These are phyloP conservation scores for Xenopus tropicalis DNA, from an alignment of 2,113 vertebrate genomes.

Conservation along the genomic window DNA sequence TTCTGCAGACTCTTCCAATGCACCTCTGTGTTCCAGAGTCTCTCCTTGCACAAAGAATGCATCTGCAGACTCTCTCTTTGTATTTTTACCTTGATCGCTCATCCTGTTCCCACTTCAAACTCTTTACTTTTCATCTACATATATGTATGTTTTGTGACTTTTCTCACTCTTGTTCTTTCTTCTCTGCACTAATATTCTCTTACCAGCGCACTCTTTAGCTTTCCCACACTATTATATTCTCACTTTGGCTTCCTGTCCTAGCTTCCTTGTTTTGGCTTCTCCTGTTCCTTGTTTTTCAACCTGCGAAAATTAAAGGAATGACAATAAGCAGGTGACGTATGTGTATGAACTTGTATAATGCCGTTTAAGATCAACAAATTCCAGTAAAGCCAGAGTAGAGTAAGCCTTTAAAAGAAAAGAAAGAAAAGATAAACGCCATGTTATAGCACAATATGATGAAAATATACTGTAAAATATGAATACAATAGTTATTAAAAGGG, in stretches of 20 bases:
- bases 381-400: no score
- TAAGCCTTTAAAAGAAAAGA: no score
- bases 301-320: background rate
- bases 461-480: no score
- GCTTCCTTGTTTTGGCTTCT: conserved; percentile 3
- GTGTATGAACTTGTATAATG: background rate
- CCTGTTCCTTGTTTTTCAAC: background rate
- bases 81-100: background rate
- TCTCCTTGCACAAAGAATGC: background rate
- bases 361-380: background rate
- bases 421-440: no score
- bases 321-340: background rate
- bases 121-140: background rate
- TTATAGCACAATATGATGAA: no score
- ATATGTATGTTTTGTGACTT: background rate
- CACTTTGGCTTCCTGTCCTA: background rate
- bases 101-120: background rate
- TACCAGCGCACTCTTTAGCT: background rate
- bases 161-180: background rate
- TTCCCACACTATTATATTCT: background rate
- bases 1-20: background rate
- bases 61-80: background rate
- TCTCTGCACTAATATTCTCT: background rate
- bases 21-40: background rate
- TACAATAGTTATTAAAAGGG: no score